Conservation (phyloP, 2,113 vertebrate genomes). For the Scomber scombrus region DNA sequence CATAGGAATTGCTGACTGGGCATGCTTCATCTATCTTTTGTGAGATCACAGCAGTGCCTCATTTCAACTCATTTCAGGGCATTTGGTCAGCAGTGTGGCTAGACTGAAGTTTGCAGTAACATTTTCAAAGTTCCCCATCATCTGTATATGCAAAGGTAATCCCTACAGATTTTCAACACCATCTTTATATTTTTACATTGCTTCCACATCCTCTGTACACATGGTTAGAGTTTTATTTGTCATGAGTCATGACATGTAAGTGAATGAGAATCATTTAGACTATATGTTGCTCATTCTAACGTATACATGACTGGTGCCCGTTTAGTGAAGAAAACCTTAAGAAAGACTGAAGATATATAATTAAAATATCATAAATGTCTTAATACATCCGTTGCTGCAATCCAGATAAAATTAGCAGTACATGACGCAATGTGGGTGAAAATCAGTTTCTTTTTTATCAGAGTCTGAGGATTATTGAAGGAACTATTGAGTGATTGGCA, state of each 20-base stretch:
- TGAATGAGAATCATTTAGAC: conserved; percentile 44
- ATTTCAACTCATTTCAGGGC: conserved; percentile 2
- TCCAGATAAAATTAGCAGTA: conserved; percentile 2
- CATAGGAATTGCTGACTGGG: conserved; percentile 32
- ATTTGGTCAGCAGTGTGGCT: neutral
- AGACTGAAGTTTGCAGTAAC: neutral
- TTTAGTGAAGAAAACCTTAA: conserved; percentile 1
- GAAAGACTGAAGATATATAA: conserved; percentile 9
- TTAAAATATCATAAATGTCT: neutral
- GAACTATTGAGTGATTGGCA: conserved; percentile 5
- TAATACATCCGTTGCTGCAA: neutral
- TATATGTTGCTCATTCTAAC: conserved; percentile 6
- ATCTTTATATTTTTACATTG: neutral
- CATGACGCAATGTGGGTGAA: conserved; percentile 12
- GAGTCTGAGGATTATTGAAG: conserved; percentile 13
- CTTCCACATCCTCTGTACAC: neutral
- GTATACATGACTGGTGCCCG: neutral
- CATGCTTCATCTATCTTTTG: conserved; percentile 29
- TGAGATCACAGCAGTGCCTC: conserved; percentile 14
- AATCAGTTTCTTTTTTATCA: neutral
- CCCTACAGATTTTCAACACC: neutral
- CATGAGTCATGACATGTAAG: conserved; percentile 36
- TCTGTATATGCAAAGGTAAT: neutral
- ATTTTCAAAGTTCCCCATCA: neutral
- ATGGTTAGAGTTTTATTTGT: conserved; percentile 42